Evolutionary conservation across 2,797 vertebrate genomes (phyloP).

Genomic region (Eurystomus glaucurus): DNA sequence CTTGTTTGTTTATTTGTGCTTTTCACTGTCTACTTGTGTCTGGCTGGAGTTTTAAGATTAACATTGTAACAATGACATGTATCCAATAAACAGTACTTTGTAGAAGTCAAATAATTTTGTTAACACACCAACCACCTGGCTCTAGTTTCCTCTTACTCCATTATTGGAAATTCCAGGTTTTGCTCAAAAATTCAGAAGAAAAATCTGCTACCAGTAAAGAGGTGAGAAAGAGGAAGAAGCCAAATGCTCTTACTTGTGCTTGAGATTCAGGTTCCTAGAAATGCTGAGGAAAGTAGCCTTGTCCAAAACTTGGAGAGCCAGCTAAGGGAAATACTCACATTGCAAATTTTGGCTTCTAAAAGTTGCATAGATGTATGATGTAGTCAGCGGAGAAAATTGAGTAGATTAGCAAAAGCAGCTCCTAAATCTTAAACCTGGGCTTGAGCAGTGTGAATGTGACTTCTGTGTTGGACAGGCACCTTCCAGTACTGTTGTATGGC

Average conservation of each 20-base stretch:
- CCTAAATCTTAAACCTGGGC: neutral
- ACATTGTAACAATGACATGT: neutral
- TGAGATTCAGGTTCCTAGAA: neutral
- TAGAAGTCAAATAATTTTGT: neutral
- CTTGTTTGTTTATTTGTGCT: neutral
- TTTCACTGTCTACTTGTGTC: neutral
- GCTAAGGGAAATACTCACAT: neutral
- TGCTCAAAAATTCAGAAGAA: neutral
- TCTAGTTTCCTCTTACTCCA: neutral
- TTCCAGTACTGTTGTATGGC: fast-evolving
- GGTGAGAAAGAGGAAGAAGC: neutral
- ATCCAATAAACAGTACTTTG: neutral
- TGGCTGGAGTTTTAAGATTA: neutral
- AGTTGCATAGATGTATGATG: fast-evolving
- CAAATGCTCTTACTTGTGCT: neutral
- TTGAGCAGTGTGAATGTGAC: neutral
- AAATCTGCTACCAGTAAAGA: neutral
- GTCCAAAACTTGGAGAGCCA: neutral
- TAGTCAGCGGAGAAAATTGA: neutral
- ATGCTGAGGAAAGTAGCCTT: neutral
- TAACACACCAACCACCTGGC: neutral
- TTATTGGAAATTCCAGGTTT: neutral
- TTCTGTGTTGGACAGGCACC: neutral
- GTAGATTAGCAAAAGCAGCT: neutral
- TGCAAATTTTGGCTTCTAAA: neutral